Base-by-base conservation (phyloP, 2,797 vertebrate genomes). In the Neosilurus mollespiculum region DNA sequence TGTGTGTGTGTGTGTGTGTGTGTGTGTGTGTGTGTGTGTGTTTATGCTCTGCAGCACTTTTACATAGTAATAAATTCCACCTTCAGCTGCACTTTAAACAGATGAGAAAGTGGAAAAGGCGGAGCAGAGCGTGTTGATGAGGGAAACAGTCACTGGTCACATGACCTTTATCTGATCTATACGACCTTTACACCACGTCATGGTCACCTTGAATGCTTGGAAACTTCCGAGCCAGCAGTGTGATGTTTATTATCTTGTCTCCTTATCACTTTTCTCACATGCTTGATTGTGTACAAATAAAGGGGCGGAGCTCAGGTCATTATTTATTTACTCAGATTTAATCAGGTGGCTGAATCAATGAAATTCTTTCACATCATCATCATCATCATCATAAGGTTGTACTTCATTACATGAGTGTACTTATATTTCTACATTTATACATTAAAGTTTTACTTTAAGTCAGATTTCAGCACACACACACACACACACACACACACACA, bases 31-130 rank as follows among this genome's bases (percentile, higher is more conserved):
- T 75, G 51, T 20, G 37, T 54, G 71, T 76, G 54, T 16, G n/a
- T 58, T 54, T 76, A 58, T 51, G 62, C 34, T 83, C 77, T 9
- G 1, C 81, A 67, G 71, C 51, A 76, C 11, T 51, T 53, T 79
- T 54, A 8, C 0, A 49, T 9, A 12, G 54, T 80, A 11, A 20
- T 62, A 24, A 59, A 59, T 75, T 75, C 54, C 64, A 3, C 18
- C 3, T 2, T 30, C 18, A 15, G 9, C 8, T 54, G 51, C 49
- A 58, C n/a, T 54, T 67, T 22, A 85, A 77, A 81, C 37, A 65
- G 83, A 62, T 85, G 83, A 85, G 83, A 62, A 4, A 54, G 79
- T 54, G 79, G 79, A 81, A 84, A 81, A 67, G 79, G 54, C 75
- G 53, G 22, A 20, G 26, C 20, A 34, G 16, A 79, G 77, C 59